Percentiles rank a stretch among this genome's conserved stretches.
Evolutionary conservation across 2,797 vertebrate genomes (phyloP).

Genomic region (Coregonus sp.): DNA sequence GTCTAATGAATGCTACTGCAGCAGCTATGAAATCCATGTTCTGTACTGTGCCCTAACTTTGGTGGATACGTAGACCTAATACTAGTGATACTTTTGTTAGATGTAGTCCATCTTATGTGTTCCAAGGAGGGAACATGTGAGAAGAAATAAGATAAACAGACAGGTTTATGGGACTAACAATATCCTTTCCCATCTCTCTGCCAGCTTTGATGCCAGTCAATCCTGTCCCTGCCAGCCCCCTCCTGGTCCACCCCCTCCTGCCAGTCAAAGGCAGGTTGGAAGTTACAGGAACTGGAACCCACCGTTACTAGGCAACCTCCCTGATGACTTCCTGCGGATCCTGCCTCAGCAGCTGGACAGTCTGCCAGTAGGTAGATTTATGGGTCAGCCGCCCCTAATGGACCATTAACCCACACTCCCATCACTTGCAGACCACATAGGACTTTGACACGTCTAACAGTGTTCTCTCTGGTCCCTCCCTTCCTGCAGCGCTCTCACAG

Average conservation of each 20-base stretch:
- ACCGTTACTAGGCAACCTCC: constrained; percentile 90
- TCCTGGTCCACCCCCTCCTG: constrained; percentile 44
- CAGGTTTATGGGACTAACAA: constrained; percentile 5
- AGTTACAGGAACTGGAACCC: constrained; percentile 94
- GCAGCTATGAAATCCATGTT: background rate
- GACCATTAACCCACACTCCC: background rate
- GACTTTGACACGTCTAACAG: background rate
- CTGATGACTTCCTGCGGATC: constrained; percentile 93
- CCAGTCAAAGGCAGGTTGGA: constrained; percentile 63
- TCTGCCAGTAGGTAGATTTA: constrained; percentile 76
- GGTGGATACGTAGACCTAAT: background rate
- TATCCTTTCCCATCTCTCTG: background rate
- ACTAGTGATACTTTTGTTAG: too few species aligned
- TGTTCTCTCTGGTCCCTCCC: background rate
- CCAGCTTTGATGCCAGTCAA: constrained; percentile 74
- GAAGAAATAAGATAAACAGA: background rate
- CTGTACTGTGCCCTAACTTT: background rate
- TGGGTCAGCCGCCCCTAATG: background rate
- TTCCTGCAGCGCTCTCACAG: constrained; percentile 70
- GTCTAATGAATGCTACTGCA: background rate
- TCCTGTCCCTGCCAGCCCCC: constrained; percentile 53
- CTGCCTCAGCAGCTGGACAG: constrained; percentile 86
- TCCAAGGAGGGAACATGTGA: background rate
- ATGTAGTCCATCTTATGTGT: background rate
- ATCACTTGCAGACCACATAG: background rate